phyloP scores from a whole-genome alignment of 2,113 vertebrate species.

The Neogale vison region DNA sequence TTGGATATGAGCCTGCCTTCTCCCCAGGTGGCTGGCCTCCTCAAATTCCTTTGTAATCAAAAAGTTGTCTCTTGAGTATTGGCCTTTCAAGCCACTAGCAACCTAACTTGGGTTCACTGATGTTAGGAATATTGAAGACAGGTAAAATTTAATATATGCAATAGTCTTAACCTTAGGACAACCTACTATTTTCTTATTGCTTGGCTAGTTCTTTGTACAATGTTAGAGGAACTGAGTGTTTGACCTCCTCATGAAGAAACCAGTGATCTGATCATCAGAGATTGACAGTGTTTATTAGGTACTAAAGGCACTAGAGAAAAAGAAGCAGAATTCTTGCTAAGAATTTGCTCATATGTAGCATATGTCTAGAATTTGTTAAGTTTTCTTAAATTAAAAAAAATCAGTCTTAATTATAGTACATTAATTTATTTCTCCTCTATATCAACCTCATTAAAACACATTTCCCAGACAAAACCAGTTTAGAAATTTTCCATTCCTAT shows the following conservation, averaged over 20 bases:
- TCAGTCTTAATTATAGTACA: background rate
- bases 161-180: background rate
- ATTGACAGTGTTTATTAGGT: background rate
- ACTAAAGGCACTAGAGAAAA: background rate
- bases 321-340: background rate
- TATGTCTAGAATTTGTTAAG: background rate
- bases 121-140: background rate
- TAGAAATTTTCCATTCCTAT: background rate
- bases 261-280: background rate
- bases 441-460: background rate
- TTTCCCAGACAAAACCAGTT: background rate
- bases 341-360: background rate
- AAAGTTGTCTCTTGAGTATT: background rate
- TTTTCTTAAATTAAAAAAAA: slow-evolving; percentile 5
- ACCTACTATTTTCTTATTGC: background rate
- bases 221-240: background rate
- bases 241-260: background rate
- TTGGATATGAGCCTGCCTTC: background rate
- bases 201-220: background rate
- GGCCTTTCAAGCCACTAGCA: background rate
- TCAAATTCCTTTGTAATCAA: background rate
- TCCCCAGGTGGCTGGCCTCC: background rate
- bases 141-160: background rate
- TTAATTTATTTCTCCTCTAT: background rate
- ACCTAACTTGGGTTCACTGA: background rate